Evolutionary conservation across 1,140 invertebrate species (phyloP).

Genomic region (Harpegnathos saltator): DNA sequence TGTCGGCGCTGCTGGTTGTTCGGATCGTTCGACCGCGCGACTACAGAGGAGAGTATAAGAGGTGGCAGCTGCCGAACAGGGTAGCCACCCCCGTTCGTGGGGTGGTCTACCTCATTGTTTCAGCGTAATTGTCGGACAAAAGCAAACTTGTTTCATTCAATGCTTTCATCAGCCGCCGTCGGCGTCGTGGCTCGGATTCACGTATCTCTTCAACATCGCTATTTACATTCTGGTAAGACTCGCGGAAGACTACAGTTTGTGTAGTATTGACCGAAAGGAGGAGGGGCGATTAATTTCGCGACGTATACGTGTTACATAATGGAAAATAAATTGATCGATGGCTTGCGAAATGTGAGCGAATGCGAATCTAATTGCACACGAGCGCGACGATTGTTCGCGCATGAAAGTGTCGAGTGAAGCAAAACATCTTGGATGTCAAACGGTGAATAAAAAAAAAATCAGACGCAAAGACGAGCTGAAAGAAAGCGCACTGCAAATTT

Average conservation of each 20-base stretch:
- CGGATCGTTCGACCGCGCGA: conserved; percentile 50
- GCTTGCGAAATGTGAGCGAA: not conserved
- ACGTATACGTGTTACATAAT: not conserved
- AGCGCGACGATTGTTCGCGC: conserved; percentile 16
- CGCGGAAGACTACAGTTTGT: conserved; percentile 56
- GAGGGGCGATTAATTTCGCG: not conserved
- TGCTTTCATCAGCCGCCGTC: conserved; percentile 55
- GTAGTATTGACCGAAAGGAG: conserved; percentile 26
- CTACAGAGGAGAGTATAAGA: conserved; percentile 31
- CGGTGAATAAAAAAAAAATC: no score
- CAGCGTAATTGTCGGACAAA: conserved; percentile 81
- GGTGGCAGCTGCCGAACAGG: conserved; percentile 75
- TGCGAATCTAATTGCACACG: not conserved
- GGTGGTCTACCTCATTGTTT: conserved; percentile 80
- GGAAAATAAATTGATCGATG: no score
- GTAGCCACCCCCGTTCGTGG: conserved; percentile 55
- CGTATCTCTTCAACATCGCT: conserved; percentile 44
- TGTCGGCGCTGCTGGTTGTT: conserved; percentile 28
- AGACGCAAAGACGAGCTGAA: no score
- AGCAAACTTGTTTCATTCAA: conserved; percentile 84
- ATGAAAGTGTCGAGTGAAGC: no score
- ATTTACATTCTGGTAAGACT: conserved; percentile 62
- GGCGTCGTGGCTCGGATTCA: conserved; percentile 37
- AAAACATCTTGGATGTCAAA: no score
- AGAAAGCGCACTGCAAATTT: no score